Conservation (phyloP, 2,888 invertebrate genomes). For the Caenorhabditis virilis region DNA sequence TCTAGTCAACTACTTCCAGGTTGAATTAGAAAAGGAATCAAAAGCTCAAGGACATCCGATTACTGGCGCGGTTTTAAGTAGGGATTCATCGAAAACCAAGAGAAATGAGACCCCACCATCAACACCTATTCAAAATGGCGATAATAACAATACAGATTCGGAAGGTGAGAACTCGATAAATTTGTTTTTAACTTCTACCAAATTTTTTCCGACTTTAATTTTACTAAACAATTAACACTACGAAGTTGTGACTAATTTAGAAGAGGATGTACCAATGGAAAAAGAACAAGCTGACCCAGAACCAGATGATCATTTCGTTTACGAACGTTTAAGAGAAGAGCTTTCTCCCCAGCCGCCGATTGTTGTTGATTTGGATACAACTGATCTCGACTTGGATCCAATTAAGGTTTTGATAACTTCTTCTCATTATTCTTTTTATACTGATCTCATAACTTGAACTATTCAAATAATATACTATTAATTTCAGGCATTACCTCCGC, state of each 20-base stretch:
- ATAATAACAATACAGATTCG: conserved; percentile 27
- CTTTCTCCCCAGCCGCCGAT: conserved; percentile 55
- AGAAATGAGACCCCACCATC: conserved; percentile 33
- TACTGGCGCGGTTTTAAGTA: too few species aligned
- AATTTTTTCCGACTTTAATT: too few species aligned
- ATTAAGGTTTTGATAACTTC: conserved; percentile 31
- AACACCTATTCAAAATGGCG: conserved; percentile 23
- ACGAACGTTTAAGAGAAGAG: conserved; percentile 62
- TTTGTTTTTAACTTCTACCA: conserved; percentile 1
- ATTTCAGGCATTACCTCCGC: conserved; percentile 35
- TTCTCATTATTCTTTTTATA: background rate
- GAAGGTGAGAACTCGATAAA: conserved; percentile 15
- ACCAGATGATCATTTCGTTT: conserved; percentile 46
- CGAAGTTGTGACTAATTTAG: conserved; percentile 24
- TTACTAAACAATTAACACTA: too few species aligned
- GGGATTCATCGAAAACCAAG: background rate
- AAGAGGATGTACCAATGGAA: conserved; percentile 34
- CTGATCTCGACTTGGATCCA: conserved; percentile 32
- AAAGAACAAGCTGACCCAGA: conserved; percentile 37
- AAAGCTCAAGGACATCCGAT: background rate
- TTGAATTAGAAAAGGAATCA: background rate
- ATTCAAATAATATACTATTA: background rate
- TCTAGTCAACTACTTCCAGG: conserved; percentile 1
- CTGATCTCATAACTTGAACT: background rate
- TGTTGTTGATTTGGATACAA: conserved; percentile 36